phyloP scores from a whole-genome alignment of 2,797 vertebrate genomes.

The Podargus strigoides region DNA sequence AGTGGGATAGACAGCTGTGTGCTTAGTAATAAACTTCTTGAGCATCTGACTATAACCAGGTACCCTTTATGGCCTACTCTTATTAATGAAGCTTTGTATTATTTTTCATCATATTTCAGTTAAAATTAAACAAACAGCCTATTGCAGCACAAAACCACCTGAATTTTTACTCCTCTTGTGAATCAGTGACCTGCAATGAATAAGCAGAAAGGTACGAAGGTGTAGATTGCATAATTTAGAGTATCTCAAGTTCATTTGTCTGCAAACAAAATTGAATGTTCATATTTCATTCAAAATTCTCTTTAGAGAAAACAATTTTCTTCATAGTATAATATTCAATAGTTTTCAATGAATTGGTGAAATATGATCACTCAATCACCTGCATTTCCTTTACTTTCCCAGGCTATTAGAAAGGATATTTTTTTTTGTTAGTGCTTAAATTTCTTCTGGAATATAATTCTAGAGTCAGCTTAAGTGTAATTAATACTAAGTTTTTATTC shows the following conservation, averaged over 20 bases:
- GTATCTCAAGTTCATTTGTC: slow-evolving; percentile 1
- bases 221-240: background rate
- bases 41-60: background rate
- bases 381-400: slow-evolving; percentile 72
- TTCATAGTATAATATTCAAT: slow-evolving; percentile 43
- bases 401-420: slow-evolving; percentile 60
- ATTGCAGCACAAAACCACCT: background rate
- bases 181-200: slow-evolving; percentile 4
- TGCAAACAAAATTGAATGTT: slow-evolving; percentile 34
- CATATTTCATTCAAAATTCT: slow-evolving; percentile 65
- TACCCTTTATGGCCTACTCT: background rate
- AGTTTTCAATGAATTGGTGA: slow-evolving; percentile 50
- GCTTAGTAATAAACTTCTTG: background rate
- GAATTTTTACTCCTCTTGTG: background rate
- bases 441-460: slow-evolving; percentile 68
- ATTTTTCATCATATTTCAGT: slow-evolving; percentile 21
- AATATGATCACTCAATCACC: slow-evolving; percentile 71
- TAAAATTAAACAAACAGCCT: slow-evolving; percentile 21
- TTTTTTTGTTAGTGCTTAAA: slow-evolving; percentile 61
- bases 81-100: slow-evolving; percentile 39
- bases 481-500: slow-evolving; percentile 67
- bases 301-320: slow-evolving; percentile 55
- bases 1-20: background rate
- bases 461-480: slow-evolving; percentile 72
- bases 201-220: slow-evolving; percentile 3